A percentile compares a stretch with the other conserved stretches of the same genome.
Conservation (phyloP, 2,113 vertebrate species). For the Butorides virescens region DNA sequence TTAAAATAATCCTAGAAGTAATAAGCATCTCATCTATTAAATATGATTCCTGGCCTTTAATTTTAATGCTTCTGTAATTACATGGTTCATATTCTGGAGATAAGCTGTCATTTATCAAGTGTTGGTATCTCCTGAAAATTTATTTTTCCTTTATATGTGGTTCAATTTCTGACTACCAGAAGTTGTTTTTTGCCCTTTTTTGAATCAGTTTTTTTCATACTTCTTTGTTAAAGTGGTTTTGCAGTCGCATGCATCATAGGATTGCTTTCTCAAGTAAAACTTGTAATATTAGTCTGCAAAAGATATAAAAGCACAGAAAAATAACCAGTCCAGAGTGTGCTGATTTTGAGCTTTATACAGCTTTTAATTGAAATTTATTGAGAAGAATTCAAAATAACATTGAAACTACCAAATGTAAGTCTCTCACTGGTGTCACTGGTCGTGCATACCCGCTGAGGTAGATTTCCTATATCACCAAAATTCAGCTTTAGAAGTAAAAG, state of each 20-base stretch:
- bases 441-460: neutral
- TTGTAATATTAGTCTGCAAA: neutral
- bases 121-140: neutral
- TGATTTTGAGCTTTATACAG: neutral
- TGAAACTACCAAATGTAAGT: neutral
- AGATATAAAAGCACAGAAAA: neutral
- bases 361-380: neutral
- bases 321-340: neutral
- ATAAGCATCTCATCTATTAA: neutral
- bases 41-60: neutral
- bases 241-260: neutral
- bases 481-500: neutral
- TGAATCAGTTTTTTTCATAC: neutral
- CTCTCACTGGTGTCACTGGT: neutral
- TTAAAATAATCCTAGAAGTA: neutral
- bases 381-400: neutral
- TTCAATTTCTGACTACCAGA: neutral
- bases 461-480: neutral
- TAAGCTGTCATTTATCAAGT: neutral
- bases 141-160: neutral
- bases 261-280: neutral
- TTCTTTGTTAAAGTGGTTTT: neutral
- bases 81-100: neutral
- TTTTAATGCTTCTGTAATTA: neutral
- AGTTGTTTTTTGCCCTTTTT: neutral